Base-by-base conservation (phyloP, 2,888 invertebrate species). In the Caenorhabditis drosophilae region DNA sequence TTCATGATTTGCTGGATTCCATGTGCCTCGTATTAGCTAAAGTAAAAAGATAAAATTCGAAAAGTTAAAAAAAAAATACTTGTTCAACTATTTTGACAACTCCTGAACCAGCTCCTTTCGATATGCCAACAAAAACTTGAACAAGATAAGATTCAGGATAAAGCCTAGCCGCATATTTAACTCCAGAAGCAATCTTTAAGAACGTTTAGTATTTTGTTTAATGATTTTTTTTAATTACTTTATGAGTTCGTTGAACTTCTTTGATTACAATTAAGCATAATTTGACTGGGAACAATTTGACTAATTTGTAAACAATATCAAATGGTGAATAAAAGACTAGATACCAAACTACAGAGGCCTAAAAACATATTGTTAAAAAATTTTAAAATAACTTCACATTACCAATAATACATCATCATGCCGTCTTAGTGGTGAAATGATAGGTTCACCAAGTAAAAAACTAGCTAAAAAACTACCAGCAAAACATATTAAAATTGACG, bases 1-100 rank as follows among this genome's bases (percentile, higher is more conserved):
- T 86, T 99, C 98, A 90, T 97, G 93, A 26, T 93, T 92, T 9
- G 92, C 92, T 4, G 98, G 98, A 47, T 94, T 92, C 98, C 98
- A 98, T 23, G 94, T 91, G 7, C 98, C 98, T 59, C 98, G 89
- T 79, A 97, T 90, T 20, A 98, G 89, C n/a, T n/a, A n/a, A n/a
- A n/a, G n/a, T n/a, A n/a, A n/a, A n/a, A n/a, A n/a, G n/a, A n/a
- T n/a, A n/a, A n/a, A n/a, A n/a, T n/a, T n/a, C n/a, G n/a, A n/a
- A n/a, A n/a, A n/a, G n/a, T n/a, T n/a, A n/a, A n/a, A n/a, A n/a
- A n/a, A n/a, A n/a, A n/a, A n/a, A n/a, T n/a, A n/a, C n/a, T 69
- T 98, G 88, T 86, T 99, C 97, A 77, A 96, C 88, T 44, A 95
- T 86, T 86, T 92, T 92, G 54, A 93, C 91, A 84, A 98, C 92